Percentiles rank a stretch among this genome's conserved stretches.
Conservation (phyloP, 2,797 vertebrate genomes). For the Glyptemys insculpta region DNA sequence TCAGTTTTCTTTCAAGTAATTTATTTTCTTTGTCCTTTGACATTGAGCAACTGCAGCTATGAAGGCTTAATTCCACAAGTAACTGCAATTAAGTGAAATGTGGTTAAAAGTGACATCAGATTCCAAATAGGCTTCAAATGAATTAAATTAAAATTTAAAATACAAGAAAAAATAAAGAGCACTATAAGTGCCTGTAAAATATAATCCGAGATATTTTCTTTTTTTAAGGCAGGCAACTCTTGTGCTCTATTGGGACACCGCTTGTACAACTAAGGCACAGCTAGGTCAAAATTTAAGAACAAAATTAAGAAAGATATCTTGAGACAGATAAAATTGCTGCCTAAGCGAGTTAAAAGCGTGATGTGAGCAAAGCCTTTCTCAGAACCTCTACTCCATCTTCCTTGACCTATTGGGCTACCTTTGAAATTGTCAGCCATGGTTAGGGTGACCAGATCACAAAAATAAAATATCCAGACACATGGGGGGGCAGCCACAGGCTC, state of each 20-base stretch:
- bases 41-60: slow-evolving; percentile 53
- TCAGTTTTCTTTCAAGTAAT: slow-evolving; percentile 55
- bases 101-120: slow-evolving; percentile 57
- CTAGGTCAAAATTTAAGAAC: slow-evolving; percentile 25
- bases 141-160: slow-evolving; percentile 65
- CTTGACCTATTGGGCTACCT: neutral
- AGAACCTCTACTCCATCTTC: neutral
- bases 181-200: slow-evolving; percentile 39
- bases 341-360: neutral
- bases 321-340: neutral
- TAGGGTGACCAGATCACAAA: too few relatives aligned
- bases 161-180: neutral
- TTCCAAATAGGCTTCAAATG: slow-evolving; percentile 54
- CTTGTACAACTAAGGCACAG: neutral
- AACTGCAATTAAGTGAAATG: slow-evolving; percentile 42
- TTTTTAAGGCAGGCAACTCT: neutral
- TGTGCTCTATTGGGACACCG: neutral
- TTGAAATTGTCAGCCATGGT: neutral
- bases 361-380: neutral
- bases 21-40: slow-evolving; percentile 60
- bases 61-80: slow-evolving; percentile 65
- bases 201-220: slow-evolving; percentile 53
- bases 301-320: neutral
- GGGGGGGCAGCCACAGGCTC: too few relatives aligned
- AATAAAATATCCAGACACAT: too few relatives aligned